These are phyloP conservation scores for Caranx ignobilis DNA, from an alignment of 2,113 vertebrate species.

Conservation along the genomic window DNA sequence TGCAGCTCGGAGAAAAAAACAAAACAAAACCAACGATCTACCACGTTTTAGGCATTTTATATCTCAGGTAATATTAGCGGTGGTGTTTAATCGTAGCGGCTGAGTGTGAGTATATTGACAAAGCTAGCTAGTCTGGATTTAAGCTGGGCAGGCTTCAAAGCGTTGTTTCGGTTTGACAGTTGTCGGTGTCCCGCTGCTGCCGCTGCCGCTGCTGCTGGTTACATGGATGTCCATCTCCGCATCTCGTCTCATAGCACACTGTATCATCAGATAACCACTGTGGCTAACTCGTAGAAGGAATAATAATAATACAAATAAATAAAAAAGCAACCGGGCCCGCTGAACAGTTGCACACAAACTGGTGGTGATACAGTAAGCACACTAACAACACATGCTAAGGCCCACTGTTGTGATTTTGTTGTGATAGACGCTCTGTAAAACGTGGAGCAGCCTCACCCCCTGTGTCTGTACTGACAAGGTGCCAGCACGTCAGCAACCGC, in stretches of 20 bases:
- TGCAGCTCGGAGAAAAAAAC: not conserved
- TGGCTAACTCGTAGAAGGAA: not conserved
- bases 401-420: constrained; percentile 24
- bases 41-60: not conserved
- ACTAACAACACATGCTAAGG: constrained; percentile 20
- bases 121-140: constrained; percentile 52
- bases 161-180: constrained; percentile 63
- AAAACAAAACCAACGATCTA: not conserved
- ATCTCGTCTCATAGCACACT: not conserved
- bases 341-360: not conserved
- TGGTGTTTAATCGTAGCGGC: not conserved
- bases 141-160: constrained; percentile 23
- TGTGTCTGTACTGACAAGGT: no score
- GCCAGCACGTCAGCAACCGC: not conserved
- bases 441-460: not conserved
- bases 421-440: not conserved
- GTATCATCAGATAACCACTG: not conserved
- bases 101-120: not conserved
- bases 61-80: not conserved
- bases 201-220: not conserved
- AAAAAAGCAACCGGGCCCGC: not conserved
- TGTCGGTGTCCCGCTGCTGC: constrained; percentile 33
- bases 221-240: not conserved
- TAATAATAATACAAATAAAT: no score
- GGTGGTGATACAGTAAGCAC: not conserved